Evolutionary conservation across 1,140 invertebrate genomes (phyloP), one percentile per base, ranked within the genome.

Genomic region (Fopius arisanus): DNA sequence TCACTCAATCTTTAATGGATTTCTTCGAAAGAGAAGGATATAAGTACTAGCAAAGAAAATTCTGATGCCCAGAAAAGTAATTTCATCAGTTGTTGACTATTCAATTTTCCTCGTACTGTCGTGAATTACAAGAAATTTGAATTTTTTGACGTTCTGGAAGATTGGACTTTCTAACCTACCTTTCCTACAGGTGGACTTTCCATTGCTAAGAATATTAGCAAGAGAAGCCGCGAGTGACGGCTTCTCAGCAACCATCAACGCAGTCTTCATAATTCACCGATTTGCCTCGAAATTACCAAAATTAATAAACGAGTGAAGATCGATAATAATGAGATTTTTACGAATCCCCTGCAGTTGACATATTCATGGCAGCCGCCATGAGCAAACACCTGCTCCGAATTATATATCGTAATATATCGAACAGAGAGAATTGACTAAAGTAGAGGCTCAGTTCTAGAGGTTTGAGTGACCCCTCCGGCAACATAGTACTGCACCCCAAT

Each of bases 221-320:
- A 99, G 90, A 31, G 97, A 97, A 82, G 95, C 93, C 19, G 98
- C 98, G 84, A 99, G 86, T 62, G 97, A 98, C 7, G 98, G 98
- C 92, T 99, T 99, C 87, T 99, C 98, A 77, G 98, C 98, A 74
- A 99, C 97, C 98, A 99, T 99, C 77, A 99, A 92, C 41, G 96
- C 96, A 6, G 91, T 94, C 87, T 94, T 97, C 96, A 97, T 96
- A 76, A 84, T 88, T 54, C 66, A 73, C 74, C 65, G 70, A 43
- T 62, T 71, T 73, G 43, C 12, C 31, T 70, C 51, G 66, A 10
- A 67, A 14, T 4, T 28, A 2, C 29, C 2, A 10, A 31, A 65
- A 65, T 65, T 65, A 4, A 10, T 26, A 5, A 9, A 26, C 23
- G 3, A 59, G 16, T 6, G 2, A 21, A 59, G 1, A 59, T 6